These are phyloP conservation scores for Galaxias olidus DNA, from an alignment of 2,797 vertebrate genomes.

Conservation along the genomic window DNA sequence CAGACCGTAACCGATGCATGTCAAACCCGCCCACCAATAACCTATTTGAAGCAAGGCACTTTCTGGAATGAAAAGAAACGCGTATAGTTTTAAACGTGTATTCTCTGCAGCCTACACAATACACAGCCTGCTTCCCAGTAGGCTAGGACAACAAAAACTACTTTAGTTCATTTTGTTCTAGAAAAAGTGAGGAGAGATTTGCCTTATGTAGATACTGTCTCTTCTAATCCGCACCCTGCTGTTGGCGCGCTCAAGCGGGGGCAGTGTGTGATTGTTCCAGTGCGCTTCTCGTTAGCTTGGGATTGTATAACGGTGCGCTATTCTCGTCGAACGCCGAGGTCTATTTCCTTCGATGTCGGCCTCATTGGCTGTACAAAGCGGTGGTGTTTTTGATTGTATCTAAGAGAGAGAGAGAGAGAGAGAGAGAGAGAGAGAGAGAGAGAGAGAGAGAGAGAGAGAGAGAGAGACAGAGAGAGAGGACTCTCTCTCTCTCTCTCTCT, in stretches of 20 bases:
- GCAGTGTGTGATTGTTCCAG: conserved; percentile 30
- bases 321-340: conserved; percentile 17
- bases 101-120: too few species aligned
- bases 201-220: conserved; percentile 17
- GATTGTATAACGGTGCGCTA: conserved; percentile 39
- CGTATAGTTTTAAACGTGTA: too few species aligned
- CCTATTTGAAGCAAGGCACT: too few species aligned
- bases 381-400: not conserved
- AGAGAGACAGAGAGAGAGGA: not conserved
- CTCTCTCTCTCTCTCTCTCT: not conserved
- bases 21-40: too few species aligned
- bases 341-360: conserved; percentile 23
- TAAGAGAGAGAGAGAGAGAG: not conserved
- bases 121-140: too few species aligned
- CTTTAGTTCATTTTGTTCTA: not conserved
- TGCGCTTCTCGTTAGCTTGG: conserved; percentile 22
- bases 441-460: not conserved
- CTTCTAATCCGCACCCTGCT: conserved; percentile 4
- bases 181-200: conserved; percentile 3
- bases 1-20: too few species aligned
- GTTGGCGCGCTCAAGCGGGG: conserved; percentile 11
- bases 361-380: conserved; percentile 7
- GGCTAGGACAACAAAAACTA: not conserved
- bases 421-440: not conserved
- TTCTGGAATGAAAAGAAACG: too few species aligned